Conservation (phyloP, 2,888 invertebrate species). For the Deilephila elpenor region DNA sequence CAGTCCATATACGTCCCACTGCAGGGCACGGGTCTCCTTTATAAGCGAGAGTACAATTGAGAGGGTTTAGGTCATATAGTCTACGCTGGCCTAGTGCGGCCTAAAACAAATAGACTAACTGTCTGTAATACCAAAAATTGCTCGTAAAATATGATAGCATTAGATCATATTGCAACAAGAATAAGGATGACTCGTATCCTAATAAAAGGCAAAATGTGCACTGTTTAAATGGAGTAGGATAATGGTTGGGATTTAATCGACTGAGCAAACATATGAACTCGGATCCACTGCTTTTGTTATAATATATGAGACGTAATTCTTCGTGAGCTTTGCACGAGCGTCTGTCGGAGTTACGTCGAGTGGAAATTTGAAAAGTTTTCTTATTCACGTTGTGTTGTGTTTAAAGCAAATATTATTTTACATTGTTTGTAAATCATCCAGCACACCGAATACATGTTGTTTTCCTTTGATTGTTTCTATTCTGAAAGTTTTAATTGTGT, state of each 20-base stretch:
- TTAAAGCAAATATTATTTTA: constrained; percentile 37
- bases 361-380: constrained; percentile 51
- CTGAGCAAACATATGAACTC: constrained; percentile 50
- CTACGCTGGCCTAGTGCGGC: no score
- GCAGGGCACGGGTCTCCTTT: no score
- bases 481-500: constrained; percentile 7
- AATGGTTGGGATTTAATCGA: constrained; percentile 50
- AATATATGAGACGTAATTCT: constrained; percentile 52
- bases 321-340: constrained; percentile 40
- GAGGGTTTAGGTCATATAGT: no score
- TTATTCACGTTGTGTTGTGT: constrained; percentile 41
- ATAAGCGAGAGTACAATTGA: no score
- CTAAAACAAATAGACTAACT: no score
- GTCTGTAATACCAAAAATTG: no score
- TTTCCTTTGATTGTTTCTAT: constrained; percentile 18
- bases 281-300: constrained; percentile 46
- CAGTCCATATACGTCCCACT: no score
- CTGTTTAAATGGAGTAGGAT: constrained; percentile 43
- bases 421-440: constrained; percentile 23
- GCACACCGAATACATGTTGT: constrained; percentile 11
- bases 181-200: constrained; percentile 26
- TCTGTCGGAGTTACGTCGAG: constrained; percentile 40
- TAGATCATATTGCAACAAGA: constrained; percentile 10
- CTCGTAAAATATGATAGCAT: neutral
- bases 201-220: constrained; percentile 45